Conservation (phyloP, 92 coral and sea anemone genomes). For the Anthopleura xanthogrammica region DNA sequence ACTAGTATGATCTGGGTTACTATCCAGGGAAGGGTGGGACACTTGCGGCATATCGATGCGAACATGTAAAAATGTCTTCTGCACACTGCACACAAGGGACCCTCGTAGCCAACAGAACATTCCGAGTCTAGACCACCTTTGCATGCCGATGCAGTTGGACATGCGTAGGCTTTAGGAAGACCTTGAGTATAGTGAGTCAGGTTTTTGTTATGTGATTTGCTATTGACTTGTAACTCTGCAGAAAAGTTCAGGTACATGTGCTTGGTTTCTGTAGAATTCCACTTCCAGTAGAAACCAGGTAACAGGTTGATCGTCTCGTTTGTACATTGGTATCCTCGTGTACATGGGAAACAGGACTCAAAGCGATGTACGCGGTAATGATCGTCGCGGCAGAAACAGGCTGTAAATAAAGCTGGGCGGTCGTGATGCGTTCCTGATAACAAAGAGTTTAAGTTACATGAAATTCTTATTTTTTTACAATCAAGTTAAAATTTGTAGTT, state of each 20-base stretch:
- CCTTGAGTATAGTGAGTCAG: not conserved
- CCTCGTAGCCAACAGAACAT: constrained; percentile 39
- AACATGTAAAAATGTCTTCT: constrained; percentile 8
- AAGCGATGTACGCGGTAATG: constrained; percentile 43
- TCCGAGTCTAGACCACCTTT: constrained; percentile 30
- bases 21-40: constrained; percentile 40
- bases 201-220: not conserved
- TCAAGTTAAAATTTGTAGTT: no score
- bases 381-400: constrained; percentile 29
- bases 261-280: constrained; percentile 21
- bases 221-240: not conserved
- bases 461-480: no score
- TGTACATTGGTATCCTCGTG: constrained; percentile 21
- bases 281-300: constrained; percentile 40
- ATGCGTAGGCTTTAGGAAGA: constrained; percentile 35
- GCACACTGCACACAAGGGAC: constrained; percentile 43
- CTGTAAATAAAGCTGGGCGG: constrained; percentile 32
- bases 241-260: constrained; percentile 15
- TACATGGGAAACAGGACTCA: constrained; percentile 28
- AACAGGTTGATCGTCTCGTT: constrained; percentile 34
- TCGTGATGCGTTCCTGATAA: constrained; percentile 29
- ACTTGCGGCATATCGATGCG: constrained; percentile 27
- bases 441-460: no score
- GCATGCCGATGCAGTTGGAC: constrained; percentile 30
- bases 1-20: constrained; percentile 4